phyloP scores from a whole-genome alignment of 2,797 vertebrate genomes.

The Heteromormyrus szaboi region DNA sequence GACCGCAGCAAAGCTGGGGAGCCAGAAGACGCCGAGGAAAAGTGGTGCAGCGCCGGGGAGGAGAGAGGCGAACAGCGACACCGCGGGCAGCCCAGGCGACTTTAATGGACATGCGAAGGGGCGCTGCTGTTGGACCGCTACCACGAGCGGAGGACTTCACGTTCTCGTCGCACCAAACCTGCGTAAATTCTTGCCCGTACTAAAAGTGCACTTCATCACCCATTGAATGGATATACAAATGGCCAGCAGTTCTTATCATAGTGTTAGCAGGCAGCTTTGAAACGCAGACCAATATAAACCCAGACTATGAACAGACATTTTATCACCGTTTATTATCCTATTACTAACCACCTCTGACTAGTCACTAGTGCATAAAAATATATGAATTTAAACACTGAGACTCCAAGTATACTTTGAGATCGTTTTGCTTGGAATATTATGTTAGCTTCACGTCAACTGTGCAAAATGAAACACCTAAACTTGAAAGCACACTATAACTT shows the following conservation, averaged over 20 bases:
- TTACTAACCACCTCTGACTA: neutral
- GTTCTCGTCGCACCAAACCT: neutral
- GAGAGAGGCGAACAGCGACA: conserved; percentile 18
- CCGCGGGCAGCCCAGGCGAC: neutral
- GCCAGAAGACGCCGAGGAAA: conserved; percentile 29
- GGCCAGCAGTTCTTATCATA: neutral
- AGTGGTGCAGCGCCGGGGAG: conserved; percentile 23
- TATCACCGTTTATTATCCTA: neutral
- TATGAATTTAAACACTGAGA: neutral
- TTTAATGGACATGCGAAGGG: neutral
- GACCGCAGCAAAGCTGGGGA: conserved; percentile 17
- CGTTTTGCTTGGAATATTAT: neutral
- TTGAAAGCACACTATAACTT: neutral
- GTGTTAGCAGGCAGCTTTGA: neutral
- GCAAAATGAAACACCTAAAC: neutral
- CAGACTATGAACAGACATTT: neutral
- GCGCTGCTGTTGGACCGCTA: neutral
- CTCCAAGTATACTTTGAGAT: neutral
- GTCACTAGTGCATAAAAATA: neutral
- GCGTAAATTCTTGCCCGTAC: neutral
- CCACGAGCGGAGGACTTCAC: neutral
- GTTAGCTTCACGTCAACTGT: neutral
- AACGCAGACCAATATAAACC: neutral
- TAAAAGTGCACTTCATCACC: neutral
- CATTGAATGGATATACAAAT: neutral